Conservation (phyloP, 2,888 invertebrate species). For the Acanthoscelides obtectus region DNA sequence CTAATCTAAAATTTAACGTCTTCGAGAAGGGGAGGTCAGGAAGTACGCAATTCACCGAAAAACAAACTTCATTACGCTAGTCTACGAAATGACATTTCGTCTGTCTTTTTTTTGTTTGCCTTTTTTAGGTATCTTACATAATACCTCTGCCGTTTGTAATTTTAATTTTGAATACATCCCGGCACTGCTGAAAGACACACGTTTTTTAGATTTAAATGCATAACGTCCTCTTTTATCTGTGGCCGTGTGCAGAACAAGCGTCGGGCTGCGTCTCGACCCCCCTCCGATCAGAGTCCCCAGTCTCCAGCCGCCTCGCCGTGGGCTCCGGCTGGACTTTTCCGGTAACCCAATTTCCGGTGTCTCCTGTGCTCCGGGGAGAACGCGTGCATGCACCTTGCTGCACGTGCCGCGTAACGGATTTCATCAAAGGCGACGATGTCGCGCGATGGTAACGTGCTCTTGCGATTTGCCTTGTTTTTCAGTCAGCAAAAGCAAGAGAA, state of each 20-base stretch:
- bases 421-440: background rate
- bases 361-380: background rate
- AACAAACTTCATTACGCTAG: too few relatives aligned
- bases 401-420: background rate
- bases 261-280: too few relatives aligned
- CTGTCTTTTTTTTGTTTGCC: too few relatives aligned
- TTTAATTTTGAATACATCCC: too few relatives aligned
- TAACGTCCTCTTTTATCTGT: background rate
- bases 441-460: background rate
- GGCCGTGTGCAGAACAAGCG: background rate
- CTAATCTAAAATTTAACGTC: too few relatives aligned
- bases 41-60: too few relatives aligned
- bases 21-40: too few relatives aligned
- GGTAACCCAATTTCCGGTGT: background rate
- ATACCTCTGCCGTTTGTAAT: too few relatives aligned
- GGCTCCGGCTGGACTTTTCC: background rate
- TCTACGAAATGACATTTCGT: too few relatives aligned
- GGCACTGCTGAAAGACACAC: background rate
- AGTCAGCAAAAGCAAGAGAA: too few relatives aligned
- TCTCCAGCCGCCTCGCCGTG: background rate
- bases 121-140: too few relatives aligned
- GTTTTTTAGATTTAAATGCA: background rate
- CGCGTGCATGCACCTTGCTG: background rate
- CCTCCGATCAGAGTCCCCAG: background rate
- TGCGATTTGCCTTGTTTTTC: too few relatives aligned